A percentile compares a stretch with the other conserved stretches of the same genome.
Conservation (phyloP, 2,797 vertebrate species). For the Micropoecilia bifurca region DNA sequence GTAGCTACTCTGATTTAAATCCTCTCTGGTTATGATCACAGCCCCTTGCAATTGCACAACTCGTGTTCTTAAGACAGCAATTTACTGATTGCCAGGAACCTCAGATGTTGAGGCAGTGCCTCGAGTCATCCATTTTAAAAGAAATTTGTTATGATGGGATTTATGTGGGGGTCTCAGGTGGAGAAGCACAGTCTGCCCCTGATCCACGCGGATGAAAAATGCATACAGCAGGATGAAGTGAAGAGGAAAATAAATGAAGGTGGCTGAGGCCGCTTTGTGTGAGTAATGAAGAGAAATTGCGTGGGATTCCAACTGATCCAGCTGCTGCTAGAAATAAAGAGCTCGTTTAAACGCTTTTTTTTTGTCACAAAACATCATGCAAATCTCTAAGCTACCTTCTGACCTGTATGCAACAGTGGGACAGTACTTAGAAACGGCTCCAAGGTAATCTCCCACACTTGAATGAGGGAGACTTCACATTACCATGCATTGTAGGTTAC, state of each 20-base stretch:
- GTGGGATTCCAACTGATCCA: conserved; percentile 45
- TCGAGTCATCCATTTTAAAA: conserved; percentile 43
- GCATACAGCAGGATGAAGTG: conserved; percentile 63
- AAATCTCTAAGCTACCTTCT: conserved; percentile 70
- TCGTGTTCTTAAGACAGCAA: conserved; percentile 67
- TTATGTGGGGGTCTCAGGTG: conserved; percentile 29
- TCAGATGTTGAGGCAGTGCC: conserved; percentile 40
- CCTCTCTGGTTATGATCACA: conserved; percentile 72
- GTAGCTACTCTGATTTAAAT: conserved; percentile 68
- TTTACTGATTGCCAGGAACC: conserved; percentile 80
- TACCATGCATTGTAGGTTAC: conserved; percentile 45
- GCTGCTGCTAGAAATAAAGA: conserved; percentile 63
- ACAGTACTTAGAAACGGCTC: conserved; percentile 74
- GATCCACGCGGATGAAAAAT: conserved; percentile 58
- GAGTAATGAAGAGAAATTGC: conserved; percentile 57
- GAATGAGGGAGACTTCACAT: conserved; percentile 76
- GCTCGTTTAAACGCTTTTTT: conserved; percentile 55
- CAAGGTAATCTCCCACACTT: conserved; percentile 74
- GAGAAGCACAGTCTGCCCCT: conserved; percentile 35
- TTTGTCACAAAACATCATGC: conserved; percentile 45
- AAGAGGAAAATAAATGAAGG: conserved; percentile 69
- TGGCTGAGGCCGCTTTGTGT: conserved; percentile 59
- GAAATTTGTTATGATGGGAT: conserved; percentile 52
- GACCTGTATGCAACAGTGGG: conserved; percentile 78
- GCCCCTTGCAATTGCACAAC: conserved; percentile 72